Base-by-base conservation (phyloP, 2,113 vertebrate genomes). In the Vidua chalybeata region DNA sequence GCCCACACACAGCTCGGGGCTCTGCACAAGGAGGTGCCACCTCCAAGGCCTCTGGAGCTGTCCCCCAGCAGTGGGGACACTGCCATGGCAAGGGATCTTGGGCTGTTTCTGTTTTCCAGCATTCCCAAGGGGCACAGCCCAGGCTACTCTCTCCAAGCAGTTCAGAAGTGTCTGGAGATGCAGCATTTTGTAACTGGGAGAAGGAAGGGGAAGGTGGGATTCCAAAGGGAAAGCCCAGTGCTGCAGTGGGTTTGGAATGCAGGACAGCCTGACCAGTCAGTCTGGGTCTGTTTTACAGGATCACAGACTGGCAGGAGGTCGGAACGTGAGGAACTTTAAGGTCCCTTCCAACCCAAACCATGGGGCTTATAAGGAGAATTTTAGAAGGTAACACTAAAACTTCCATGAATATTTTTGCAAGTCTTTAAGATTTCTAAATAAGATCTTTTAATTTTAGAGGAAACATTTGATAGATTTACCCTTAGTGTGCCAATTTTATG, bases 31-130 rank as follows among this genome's bases (percentile, higher is more conserved):
- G 37, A 54, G 51, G 2, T 43, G 49, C 45, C 43, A 13, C 19
- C 56, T 24, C 71, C 61, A 5, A 5, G 51, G 69, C 37, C 79
- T 15, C 63, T 1, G 27, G 67, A 68, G 67, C 56, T 15, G 23
- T 28, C 54, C 61, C 41, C 41, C 9, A 3, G 37, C 19, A 8
- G 22, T 2, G 28, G 39, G 41, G 6, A 37, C 28, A 1, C 46
- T 4, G 58, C 19, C 2, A 11, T 0, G 35, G 58, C 11, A 51
- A 28, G 13, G 6, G 4, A 55, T 24, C 71, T 67, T 1, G 0
- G 30, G 23, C 30, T 43, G 8, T 4, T 49, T 7, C 30, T n/a
- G 9, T 20, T 10, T 35, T 31, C 84, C 56, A 26, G 48, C 55
- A 3, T 13, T 64, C 84, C 71, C 58, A 17, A 54, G 24, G 15